Evolutionary conservation across 2,113 vertebrate genomes (phyloP).

Genomic region (Orientallactaga bullata): DNA sequence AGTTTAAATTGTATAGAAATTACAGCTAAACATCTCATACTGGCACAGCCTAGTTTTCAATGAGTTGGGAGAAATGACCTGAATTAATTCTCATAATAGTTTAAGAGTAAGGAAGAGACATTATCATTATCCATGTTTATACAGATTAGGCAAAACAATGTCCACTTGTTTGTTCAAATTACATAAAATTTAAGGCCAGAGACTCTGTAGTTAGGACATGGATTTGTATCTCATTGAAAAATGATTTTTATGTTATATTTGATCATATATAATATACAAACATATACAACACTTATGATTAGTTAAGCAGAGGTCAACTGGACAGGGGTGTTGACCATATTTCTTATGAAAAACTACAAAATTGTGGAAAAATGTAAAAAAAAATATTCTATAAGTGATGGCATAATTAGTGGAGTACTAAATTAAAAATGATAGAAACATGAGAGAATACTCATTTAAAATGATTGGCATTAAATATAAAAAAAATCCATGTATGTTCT

Average conservation of each 20-base stretch:
- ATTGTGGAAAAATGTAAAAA: not conserved
- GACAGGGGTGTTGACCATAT: not conserved
- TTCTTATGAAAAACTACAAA: not conserved
- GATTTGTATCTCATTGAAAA: constrained; percentile 16
- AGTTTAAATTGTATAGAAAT: not conserved
- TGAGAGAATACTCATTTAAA: not conserved
- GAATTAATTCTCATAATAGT: not conserved
- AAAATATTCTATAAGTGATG: not conserved
- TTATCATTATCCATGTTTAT: not conserved
- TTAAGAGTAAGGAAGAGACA: not conserved
- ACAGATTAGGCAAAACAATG: not conserved
- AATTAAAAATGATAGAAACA: rapidly evolving
- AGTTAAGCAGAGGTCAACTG: not conserved
- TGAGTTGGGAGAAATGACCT: not conserved
- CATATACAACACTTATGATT: not conserved
- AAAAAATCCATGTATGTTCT: not conserved
- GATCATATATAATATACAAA: not conserved
- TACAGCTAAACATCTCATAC: not conserved
- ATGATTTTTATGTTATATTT: not conserved
- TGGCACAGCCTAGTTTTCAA: not conserved
- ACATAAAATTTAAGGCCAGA: not conserved
- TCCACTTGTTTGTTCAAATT: constrained; percentile 13
- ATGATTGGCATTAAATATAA: not conserved
- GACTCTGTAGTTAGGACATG: not conserved
- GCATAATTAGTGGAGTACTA: not conserved